These are phyloP conservation scores for Drosophila willistoni DNA, from an alignment of 1,140 invertebrate species.

Conservation along the genomic window DNA sequence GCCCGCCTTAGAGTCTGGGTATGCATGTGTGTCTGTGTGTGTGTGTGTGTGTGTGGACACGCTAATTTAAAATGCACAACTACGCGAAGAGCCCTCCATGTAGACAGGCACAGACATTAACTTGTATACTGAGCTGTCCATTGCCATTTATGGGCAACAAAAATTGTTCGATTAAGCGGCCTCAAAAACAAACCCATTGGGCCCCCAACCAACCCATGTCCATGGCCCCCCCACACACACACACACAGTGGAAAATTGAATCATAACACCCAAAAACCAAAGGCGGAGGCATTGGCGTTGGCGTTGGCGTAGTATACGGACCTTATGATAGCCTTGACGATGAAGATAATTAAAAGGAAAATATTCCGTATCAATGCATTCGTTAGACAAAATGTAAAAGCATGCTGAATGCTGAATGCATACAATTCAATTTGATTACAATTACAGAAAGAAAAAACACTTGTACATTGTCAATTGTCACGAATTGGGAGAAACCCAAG, in stretches of 20 bases:
- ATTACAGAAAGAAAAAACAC: not conserved
- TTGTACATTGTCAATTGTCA: not conserved
- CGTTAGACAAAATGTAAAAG: not conserved
- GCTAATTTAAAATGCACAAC: slow-evolving; percentile 81
- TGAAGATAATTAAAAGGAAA: not conserved
- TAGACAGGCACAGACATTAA: not conserved
- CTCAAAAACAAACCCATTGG: slow-evolving; percentile 40
- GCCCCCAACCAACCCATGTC: not conserved
- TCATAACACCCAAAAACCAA: slow-evolving; percentile 20
- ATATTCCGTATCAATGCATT: slow-evolving; percentile 3
- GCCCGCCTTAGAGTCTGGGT: slow-evolving; percentile 3
- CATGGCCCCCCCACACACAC: slow-evolving; percentile 16
- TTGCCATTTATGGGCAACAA: slow-evolving; percentile 80
- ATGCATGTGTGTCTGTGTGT: not conserved
- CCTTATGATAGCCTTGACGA: not conserved
- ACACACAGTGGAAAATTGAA: slow-evolving; percentile 44
- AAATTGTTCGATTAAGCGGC: slow-evolving; percentile 71
- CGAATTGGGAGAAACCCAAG: too few species aligned
- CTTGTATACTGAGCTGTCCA: slow-evolving; percentile 19
- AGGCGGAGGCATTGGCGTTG: not conserved
- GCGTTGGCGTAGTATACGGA: not conserved
- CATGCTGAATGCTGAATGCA: slow-evolving; percentile 1
- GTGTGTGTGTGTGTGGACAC: slow-evolving; percentile 43
- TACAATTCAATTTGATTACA: not conserved
- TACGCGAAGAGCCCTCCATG: slow-evolving; percentile 44